Percentiles rank a stretch among this genome's conserved stretches.
Conservation (phyloP, 2,888 invertebrate species). For the Lasius fuliginosus region DNA sequence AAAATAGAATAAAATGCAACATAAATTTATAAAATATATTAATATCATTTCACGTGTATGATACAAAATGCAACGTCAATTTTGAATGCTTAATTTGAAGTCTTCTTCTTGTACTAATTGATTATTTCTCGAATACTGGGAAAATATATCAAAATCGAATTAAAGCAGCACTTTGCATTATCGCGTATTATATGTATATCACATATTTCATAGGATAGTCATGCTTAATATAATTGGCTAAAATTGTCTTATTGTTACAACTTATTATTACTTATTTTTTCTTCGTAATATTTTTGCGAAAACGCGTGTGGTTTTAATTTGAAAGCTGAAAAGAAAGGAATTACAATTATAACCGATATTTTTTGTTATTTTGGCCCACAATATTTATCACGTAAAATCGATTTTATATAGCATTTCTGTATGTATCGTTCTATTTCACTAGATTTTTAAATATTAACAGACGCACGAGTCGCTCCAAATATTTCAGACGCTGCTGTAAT, state of each 20-base stretch:
- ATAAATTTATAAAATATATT: constrained; percentile 3
- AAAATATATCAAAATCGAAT: neutral
- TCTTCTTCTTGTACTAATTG: neutral
- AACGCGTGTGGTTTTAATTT: neutral
- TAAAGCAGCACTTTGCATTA: neutral
- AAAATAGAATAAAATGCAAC: neutral
- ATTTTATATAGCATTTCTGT: neutral
- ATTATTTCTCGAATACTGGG: neutral
- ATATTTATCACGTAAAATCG: neutral
- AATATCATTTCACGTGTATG: neutral
- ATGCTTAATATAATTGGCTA: neutral
- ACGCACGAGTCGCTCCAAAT: neutral
- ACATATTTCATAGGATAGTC: neutral
- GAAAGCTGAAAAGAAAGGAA: neutral
- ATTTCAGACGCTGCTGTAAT: neutral
- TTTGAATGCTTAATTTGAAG: constrained; percentile 16
- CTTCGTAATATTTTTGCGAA: neutral
- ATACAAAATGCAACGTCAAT: neutral
- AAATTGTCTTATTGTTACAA: neutral
- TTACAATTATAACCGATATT: neutral
- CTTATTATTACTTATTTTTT: constrained; percentile 11
- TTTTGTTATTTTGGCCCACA: neutral
- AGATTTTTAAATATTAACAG: neutral
- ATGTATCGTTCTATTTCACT: neutral
- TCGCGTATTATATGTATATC: neutral